Evolutionary conservation across 2,888 invertebrate species (phyloP).

Genomic region (Ochlodes sylvanus): DNA sequence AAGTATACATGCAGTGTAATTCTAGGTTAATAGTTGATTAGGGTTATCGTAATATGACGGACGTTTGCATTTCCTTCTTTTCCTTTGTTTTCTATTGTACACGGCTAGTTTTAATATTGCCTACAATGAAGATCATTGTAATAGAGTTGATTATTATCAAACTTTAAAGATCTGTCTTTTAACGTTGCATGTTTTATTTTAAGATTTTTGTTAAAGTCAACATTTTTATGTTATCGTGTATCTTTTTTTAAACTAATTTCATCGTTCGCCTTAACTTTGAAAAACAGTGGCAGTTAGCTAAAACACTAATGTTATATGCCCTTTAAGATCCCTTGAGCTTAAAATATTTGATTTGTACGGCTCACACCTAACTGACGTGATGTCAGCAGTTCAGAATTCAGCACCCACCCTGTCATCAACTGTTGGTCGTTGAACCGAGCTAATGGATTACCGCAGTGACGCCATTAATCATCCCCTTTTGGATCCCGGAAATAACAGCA

Average conservation of each 20-base stretch:
- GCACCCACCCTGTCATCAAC: background rate
- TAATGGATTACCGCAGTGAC: conserved; percentile 52
- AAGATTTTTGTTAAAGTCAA: too few species aligned
- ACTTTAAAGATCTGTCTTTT: too few species aligned
- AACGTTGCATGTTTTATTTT: too few species aligned
- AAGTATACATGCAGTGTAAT: background rate
- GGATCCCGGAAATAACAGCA: conserved; percentile 62
- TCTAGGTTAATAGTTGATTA: background rate
- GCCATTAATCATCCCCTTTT: conserved; percentile 66
- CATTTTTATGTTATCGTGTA: too few species aligned
- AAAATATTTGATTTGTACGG: conserved; percentile 1
- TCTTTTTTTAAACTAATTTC: too few species aligned
- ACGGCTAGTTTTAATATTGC: background rate
- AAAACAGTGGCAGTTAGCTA: too few species aligned
- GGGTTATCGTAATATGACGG: background rate
- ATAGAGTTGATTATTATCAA: too few species aligned
- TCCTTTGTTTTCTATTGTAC: background rate
- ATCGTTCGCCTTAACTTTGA: too few species aligned
- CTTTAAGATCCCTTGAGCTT: background rate
- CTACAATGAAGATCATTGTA: too few species aligned
- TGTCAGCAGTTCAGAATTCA: conserved; percentile 1
- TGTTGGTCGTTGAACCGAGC: conserved; percentile 57
- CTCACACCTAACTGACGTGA: conserved; percentile 3
- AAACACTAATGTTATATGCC: too few species aligned
- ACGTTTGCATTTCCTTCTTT: background rate